These are phyloP conservation scores for Drosophila multiciliata DNA, from an alignment of 2,888 invertebrate species.

Conservation along the genomic window DNA sequence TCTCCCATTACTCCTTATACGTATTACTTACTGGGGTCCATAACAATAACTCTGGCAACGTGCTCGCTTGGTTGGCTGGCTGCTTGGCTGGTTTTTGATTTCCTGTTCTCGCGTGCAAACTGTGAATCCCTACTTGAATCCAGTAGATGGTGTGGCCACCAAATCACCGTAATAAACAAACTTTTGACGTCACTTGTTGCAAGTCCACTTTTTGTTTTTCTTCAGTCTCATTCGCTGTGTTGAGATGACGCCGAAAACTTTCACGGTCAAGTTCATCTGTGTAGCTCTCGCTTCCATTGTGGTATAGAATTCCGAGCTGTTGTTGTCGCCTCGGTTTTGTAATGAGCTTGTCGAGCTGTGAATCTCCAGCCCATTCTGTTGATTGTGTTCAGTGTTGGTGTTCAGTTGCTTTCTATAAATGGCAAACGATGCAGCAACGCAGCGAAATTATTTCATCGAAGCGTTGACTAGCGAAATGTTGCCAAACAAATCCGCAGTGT, in stretches of 20 bases:
- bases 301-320: conserved; percentile 58
- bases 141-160: conserved; percentile 33
- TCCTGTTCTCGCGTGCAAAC: conserved; percentile 65
- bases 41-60: conserved; percentile 34
- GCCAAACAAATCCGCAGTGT: conserved; percentile 49
- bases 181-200: conserved; percentile 71
- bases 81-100: conserved; percentile 58
- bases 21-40: conserved; percentile 32
- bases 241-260: conserved; percentile 60
- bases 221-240: conserved; percentile 13
- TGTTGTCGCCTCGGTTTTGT: conserved; percentile 35
- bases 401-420: conserved; percentile 61
- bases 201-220: conserved; percentile 59
- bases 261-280: conserved; percentile 83
- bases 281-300: conserved; percentile 56
- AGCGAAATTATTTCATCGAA: conserved; percentile 22
- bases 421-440: conserved; percentile 42
- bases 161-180: conserved; percentile 58
- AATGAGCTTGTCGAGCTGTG: conserved; percentile 32
- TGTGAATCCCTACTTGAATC: conserved; percentile 57
- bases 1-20: conserved; percentile 4
- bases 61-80: conserved; percentile 40
- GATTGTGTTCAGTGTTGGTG: conserved; percentile 16
- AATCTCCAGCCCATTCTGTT: conserved; percentile 20
- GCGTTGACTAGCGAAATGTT: conserved; percentile 45